Base-by-base conservation (phyloP, 1,140 invertebrate species). In the Elysia chlorotica region DNA sequence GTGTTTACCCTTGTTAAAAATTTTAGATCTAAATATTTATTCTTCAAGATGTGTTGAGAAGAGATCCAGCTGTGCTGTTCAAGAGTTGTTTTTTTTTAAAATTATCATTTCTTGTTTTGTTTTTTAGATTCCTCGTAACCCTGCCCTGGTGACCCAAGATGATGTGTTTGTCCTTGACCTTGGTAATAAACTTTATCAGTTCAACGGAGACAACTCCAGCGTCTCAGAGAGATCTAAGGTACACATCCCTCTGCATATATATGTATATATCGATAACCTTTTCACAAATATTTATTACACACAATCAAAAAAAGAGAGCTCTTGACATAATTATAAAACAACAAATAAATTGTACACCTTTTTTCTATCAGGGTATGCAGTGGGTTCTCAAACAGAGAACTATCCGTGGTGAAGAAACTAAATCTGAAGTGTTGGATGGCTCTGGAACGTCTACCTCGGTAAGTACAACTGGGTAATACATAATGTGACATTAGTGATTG, bases 121-220 rank as follows among this genome's bases (percentile, higher is more conserved):
- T n/a, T 68, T 77, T 30, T 33, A 78, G 76, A 71, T 78, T 41
- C 71, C 71, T 3, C 71, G 74, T 36, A 25, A 25, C 21, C 28
- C 71, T 36, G 53, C 48, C 30, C 65, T 54, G 35, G 30, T 78
- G 19, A 95, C 95, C 87, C 92, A 92, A 83, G 94, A 93, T 2
- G 96, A 97, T 85, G 94, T 93, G 78, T 97, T 95, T 87, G 95
- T 97, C 81, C 86, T 97, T 78, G 96, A 97, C 86, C 87, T 91
- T n/a, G 93, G 93, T 30, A 90, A 90, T 61, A 91, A 92, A 72
- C 92, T 96, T 61, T 93, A 92, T 79, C 91, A 96, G 2, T 96
- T 92, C 86, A 87, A 87, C 74, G 87, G 87, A 17, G 41, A 36
- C 2, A 65, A 69, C 0, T 80, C 77, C 66, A 86, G 83, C 74